Evolutionary conservation across 2,797 vertebrate genomes (phyloP), one percentile per base, ranked within the genome.

Genomic region (Leucoraja ocellata): DNA sequence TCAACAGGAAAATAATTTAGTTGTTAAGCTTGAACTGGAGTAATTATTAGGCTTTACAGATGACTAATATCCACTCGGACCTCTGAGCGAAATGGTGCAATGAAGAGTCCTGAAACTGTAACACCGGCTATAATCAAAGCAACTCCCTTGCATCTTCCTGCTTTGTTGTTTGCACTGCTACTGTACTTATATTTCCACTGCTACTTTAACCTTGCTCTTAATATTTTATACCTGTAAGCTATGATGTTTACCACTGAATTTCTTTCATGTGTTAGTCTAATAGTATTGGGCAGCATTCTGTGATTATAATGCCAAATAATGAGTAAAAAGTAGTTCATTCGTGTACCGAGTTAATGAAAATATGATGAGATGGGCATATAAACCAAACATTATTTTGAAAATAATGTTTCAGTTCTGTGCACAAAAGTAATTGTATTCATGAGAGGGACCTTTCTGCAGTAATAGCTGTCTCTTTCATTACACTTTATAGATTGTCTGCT

Each of bases 391-490:
- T 88, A 68, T 88, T 88, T 88, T 8, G 32, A 21, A 36, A 74
- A 88, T 88, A 32, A n/a, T 18, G 18, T 88, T 88, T 88, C 63
- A 88, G 32, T 88, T 36, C 84, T 68, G 3, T 36, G 32, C 90
- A 58, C 68, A 76, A 73, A 92, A 92, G 46, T 92, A 74, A 74
- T 74, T 76, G 39, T 92, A 76, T 74, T 76, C 90, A 92, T 11
- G 71, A 73, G 71, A 54, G 73, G 73, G 90, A 46, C 68, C 90
- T 76, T 74, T 91, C 39, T 14, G 74, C 71, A 92, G 39, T 74
- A 92, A 76, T 92, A 76, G 90, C 71, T 92, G 39, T 76, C 90
- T 54, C 68, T 76, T 92, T 92, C 90, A 76, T 74, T 76, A 54
- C 71, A 14, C 23, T 76, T 58, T 76, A 76, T 28, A 14, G 68